Evolutionary conservation across 2,797 vertebrate species (phyloP).

Genomic region (Emys orbicularis): DNA sequence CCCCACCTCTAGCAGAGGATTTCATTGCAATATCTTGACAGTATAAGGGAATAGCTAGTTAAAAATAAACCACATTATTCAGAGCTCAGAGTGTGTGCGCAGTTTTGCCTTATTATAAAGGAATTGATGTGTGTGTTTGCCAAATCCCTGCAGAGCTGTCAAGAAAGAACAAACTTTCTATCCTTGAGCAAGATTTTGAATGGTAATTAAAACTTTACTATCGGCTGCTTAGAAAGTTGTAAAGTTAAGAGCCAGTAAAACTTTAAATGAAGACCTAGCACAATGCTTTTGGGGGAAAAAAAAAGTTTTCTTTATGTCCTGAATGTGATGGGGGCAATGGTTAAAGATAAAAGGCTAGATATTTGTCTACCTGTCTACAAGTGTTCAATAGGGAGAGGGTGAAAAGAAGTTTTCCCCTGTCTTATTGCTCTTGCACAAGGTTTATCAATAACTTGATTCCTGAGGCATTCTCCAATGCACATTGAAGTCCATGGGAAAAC

Average conservation of each 20-base stretch:
- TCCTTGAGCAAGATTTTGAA: conserved; percentile 20
- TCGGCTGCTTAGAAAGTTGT: conserved; percentile 5
- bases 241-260: conserved; percentile 4
- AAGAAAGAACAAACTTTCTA: background rate
- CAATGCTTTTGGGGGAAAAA: background rate
- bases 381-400: background rate
- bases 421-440: background rate
- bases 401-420: background rate
- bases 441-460: background rate
- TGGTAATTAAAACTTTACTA: background rate
- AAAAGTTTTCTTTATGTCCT: background rate
- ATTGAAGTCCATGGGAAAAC: background rate
- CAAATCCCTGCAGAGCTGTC: conserved; percentile 30
- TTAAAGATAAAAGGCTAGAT: background rate
- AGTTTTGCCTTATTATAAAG: conserved; percentile 4
- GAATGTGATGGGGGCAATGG: background rate
- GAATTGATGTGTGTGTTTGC: background rate
- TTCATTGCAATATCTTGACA: background rate
- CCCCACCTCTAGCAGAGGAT: background rate
- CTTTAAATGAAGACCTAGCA: background rate
- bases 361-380: background rate
- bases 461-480: background rate
- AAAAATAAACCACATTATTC: conserved; percentile 40
- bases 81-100: background rate
- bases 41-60: background rate